Evolutionary conservation across 1,140 invertebrate genomes (phyloP).

Genomic region (Hestina assimilis): DNA sequence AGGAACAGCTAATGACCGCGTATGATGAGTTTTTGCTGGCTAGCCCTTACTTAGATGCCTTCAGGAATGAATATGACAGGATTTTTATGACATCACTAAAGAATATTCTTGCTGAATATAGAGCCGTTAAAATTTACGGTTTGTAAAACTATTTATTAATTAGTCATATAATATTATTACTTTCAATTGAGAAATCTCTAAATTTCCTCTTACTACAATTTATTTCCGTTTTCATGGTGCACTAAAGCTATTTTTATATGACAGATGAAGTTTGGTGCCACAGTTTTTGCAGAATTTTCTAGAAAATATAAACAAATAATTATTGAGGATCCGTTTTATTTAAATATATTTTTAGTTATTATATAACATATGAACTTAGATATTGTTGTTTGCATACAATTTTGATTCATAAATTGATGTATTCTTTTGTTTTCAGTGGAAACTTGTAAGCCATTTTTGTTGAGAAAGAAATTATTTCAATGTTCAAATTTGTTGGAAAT

Average conservation of each 20-base stretch:
- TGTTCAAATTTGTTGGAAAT: conserved; percentile 61
- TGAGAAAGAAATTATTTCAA: conserved; percentile 61
- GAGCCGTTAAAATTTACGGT: conserved; percentile 70
- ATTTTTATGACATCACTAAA: conserved; percentile 70
- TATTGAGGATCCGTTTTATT: too few species aligned
- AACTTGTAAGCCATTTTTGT: conserved; percentile 58
- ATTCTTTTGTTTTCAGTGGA: conserved; percentile 56
- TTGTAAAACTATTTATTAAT: neutral
- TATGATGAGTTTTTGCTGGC: conserved; percentile 72
- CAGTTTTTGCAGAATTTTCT: too few species aligned
- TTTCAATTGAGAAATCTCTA: neutral
- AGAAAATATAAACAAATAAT: too few species aligned
- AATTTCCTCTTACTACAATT: neutral
- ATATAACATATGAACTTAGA: too few species aligned
- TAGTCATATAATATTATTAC: neutral
- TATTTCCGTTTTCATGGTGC: neutral
- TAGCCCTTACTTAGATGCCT: conserved; percentile 66
- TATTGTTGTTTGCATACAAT: too few species aligned
- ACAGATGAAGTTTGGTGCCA: neutral
- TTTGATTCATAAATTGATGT: too few species aligned
- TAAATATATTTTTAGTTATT: too few species aligned
- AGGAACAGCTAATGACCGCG: conserved; percentile 71
- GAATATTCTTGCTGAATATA: conserved; percentile 69
- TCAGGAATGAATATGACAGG: conserved; percentile 70
- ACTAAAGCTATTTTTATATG: neutral